These are phyloP conservation scores for Lampris megalopsis DNA, from an alignment of 2,113 vertebrate genomes.

Conservation along the genomic window DNA sequence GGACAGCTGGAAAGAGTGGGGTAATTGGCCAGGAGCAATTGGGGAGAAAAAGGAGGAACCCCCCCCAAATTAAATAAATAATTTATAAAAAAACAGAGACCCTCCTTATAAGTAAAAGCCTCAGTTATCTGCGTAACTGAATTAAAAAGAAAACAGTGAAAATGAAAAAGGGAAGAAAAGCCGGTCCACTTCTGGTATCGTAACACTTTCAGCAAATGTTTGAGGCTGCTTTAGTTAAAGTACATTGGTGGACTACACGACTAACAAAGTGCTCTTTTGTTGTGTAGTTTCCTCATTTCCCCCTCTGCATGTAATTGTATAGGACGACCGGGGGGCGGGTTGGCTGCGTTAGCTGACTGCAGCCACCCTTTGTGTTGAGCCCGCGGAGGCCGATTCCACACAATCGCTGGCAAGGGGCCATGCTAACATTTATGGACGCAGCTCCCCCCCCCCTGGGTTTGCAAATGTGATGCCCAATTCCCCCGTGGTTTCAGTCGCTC, in stretches of 20 bases:
- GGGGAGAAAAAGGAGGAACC: no score
- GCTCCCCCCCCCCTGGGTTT: constrained; percentile 31
- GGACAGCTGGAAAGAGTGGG: no score
- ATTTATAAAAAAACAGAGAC: no score
- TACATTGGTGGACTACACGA: not conserved
- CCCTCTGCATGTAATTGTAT: constrained; percentile 36
- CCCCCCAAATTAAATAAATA: no score
- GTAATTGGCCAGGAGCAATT: no score
- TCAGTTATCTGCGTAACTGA: no score
- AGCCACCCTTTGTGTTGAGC: constrained; percentile 46
- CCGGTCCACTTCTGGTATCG: no score
- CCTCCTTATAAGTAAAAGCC: no score
- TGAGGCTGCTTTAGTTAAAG: not conserved
- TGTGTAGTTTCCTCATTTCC: constrained; percentile 31
- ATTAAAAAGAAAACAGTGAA: no score
- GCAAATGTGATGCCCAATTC: constrained; percentile 27
- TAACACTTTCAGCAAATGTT: not conserved
- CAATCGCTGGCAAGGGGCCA: constrained; percentile 49
- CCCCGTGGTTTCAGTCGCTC: constrained; percentile 12
- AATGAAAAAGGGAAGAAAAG: no score
- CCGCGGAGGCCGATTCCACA: constrained; percentile 24
- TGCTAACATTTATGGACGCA: constrained; percentile 13
- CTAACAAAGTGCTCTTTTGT: constrained; percentile 18
- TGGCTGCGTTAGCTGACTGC: constrained; percentile 20
- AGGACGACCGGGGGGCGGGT: constrained; percentile 19